A percentile compares a stretch with the other conserved stretches of the same genome.
These are phyloP conservation scores for Erpetoichthys calabaricus DNA, from an alignment of 2,797 vertebrate genomes.

Conservation along the genomic window DNA sequence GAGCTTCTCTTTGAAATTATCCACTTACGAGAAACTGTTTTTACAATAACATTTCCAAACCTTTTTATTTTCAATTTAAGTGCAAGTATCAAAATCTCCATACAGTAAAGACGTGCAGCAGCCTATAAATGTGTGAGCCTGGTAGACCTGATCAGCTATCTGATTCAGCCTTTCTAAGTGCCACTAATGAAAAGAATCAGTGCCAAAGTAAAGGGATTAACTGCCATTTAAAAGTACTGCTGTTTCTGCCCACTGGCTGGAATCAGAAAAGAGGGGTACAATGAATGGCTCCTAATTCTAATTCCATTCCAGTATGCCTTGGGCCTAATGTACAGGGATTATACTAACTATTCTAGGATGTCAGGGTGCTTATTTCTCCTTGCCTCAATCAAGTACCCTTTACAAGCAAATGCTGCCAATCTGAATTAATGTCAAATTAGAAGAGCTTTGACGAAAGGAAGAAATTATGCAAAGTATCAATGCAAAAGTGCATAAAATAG, in stretches of 20 bases:
- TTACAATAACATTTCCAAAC: too few species aligned
- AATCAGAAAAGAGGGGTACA: not conserved
- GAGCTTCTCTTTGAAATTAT: too few species aligned
- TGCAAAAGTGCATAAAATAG: not conserved
- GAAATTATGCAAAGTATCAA: not conserved
- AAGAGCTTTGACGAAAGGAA: not conserved
- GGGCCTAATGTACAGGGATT: not conserved
- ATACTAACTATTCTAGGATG: not conserved
- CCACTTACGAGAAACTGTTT: too few species aligned
- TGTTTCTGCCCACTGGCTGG: not conserved
- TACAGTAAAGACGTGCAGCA: too few species aligned
- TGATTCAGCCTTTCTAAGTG: not conserved
- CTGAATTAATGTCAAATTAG: not conserved
- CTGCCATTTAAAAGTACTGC: not conserved
- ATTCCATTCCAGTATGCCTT: not conserved
- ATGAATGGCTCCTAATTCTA: not conserved
- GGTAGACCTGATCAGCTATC: too few species aligned
- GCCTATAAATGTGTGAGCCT: too few species aligned
- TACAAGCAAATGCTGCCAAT: not conserved
- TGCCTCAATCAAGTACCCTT: slow-evolving; percentile 2
- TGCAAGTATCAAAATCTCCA: too few species aligned
- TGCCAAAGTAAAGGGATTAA: not conserved
- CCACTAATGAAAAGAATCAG: not conserved
- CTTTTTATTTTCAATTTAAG: too few species aligned
- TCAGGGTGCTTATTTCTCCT: not conserved